phyloP scores from a whole-genome alignment of 2,113 vertebrate species.

The Piaya cayana region DNA sequence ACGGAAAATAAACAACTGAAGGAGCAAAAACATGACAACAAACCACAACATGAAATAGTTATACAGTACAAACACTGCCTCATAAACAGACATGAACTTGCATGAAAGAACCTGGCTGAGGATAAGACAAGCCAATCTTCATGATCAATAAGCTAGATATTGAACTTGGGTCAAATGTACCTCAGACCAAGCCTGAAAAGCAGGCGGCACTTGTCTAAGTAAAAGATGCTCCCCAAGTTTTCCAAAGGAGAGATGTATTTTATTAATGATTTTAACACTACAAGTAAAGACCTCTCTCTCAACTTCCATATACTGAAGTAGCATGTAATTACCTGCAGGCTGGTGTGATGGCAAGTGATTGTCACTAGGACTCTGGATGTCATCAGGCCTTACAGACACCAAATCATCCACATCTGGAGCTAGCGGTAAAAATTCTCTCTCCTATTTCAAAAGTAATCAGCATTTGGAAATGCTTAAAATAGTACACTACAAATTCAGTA shows the following conservation, averaged over 20 bases:
- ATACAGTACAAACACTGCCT: neutral
- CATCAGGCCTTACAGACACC: neutral
- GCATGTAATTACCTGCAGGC: conserved; percentile 30
- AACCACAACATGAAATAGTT: neutral
- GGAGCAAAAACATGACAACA: neutral
- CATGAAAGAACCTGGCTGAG: neutral
- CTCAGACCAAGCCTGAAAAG: neutral
- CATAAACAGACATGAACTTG: neutral
- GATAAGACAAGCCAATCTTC: neutral
- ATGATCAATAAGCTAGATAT: neutral
- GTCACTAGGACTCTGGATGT: neutral
- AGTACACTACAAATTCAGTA: neutral
- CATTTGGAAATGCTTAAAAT: neutral
- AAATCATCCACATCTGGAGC: conserved; percentile 5
- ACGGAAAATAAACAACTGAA: neutral
- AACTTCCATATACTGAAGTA: neutral
- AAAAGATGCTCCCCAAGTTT: neutral
- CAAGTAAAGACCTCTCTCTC: neutral
- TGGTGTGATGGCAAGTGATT: neutral
- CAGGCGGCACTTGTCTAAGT: neutral
- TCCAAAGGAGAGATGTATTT: neutral
- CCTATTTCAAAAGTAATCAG: conserved; percentile 32
- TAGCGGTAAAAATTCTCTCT: conserved; percentile 21
- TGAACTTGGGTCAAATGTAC: neutral
- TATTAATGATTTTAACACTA: neutral